Evolutionary conservation across 2,797 vertebrate genomes (phyloP), one percentile per base, ranked within the genome.

Genomic region (Enteromius viviparus): DNA sequence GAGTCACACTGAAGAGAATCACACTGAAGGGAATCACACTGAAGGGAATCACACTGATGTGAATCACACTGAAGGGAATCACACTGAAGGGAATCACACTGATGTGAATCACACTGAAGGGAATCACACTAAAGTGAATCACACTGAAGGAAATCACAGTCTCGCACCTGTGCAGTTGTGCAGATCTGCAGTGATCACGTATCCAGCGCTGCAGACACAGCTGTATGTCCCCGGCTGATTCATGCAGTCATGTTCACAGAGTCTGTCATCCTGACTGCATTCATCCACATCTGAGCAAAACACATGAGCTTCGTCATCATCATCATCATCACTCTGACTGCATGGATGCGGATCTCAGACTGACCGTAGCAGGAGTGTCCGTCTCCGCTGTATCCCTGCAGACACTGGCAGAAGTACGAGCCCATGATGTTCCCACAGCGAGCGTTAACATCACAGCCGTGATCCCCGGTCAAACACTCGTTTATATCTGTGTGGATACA

Each of bases 391-490:
- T 95, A 96, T 70, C 95, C 95, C 85, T 94, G 95, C 87, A 92
- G 93, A 86, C 95, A 96, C 85, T 95, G 95, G 86, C 95, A 96
- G 91, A 95, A 95, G 83, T 95, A 96, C 0, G 95, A 95, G 26
- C 95, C 95, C 1, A 95, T 93, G 80, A 95, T 89, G 84, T 96
- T 96, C 26, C 95, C 95, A 69, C 95, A 96, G 5, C 91, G 94
- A 84, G 95, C 95, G 3, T 95, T 95, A 55, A 76, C 70, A 71
- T 95, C 94, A 89, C 95, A 96, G 66, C 85, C 86, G 40, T 96
- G 94, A 81, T 68, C 85, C 2, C 93, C 93, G 0, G 89, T 92
- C 1, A 91, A 87, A 87, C 95, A 96, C 84, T 96, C 95, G 1
- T 96, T 96, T 78, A 94, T 91, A 86, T 96, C 95, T 96, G 88